Percentiles rank a stretch among this genome's conserved stretches.
phyloP scores from a whole-genome alignment of 2,888 invertebrate genomes.

The Cryptocephalus primarius region DNA sequence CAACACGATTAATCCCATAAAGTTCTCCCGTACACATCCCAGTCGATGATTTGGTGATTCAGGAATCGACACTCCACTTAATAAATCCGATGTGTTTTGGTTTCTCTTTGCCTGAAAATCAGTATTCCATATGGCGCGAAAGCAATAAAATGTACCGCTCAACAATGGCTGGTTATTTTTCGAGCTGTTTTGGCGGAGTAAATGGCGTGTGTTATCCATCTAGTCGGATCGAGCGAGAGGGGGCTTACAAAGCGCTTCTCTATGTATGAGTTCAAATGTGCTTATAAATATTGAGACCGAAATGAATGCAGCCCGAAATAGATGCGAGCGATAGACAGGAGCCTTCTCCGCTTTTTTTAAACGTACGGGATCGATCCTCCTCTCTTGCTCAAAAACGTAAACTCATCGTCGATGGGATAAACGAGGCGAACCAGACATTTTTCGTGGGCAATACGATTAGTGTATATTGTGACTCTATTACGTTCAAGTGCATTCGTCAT shows the following conservation, averaged over 20 bases:
- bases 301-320: constrained; percentile 15
- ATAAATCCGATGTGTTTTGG: not conserved
- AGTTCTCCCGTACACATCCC: too few species aligned
- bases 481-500: too few species aligned
- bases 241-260: constrained; percentile 21
- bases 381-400: too few species aligned
- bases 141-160: not conserved
- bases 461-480: too few species aligned
- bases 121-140: not conserved
- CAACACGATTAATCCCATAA: too few species aligned
- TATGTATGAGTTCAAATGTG: constrained; percentile 21
- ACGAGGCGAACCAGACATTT: too few species aligned
- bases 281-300: constrained; percentile 6
- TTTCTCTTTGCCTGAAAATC: not conserved
- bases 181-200: constrained; percentile 30
- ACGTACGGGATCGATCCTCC: not conserved
- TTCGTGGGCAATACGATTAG: too few species aligned
- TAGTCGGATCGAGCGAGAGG: constrained; percentile 23
- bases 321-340: constrained; percentile 6
- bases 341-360: not conserved
- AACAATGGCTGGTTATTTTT: constrained; percentile 24
- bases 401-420: too few species aligned
- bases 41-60: too few species aligned
- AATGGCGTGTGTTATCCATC: constrained; percentile 36
- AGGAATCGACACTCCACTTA: not conserved